These are phyloP conservation scores for Ashinkailepas kermadecensis DNA, from an alignment of 2,888 invertebrate genomes.

Conservation along the genomic window DNA sequence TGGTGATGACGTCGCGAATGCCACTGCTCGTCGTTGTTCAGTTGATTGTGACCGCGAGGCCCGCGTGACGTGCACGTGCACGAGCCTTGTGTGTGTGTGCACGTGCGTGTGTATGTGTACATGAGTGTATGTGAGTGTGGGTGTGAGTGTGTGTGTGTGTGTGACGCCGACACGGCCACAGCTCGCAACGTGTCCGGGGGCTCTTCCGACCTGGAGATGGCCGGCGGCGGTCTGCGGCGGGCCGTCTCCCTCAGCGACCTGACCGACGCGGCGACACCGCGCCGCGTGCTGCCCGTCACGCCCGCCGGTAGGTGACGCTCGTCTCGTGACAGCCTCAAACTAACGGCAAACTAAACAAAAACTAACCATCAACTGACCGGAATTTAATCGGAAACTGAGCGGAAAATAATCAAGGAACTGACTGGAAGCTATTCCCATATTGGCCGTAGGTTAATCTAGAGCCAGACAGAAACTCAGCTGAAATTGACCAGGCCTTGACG, in stretches of 20 bases:
- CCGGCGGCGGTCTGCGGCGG: constrained; percentile 56
- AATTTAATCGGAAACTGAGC: no score
- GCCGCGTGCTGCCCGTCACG: constrained; percentile 55
- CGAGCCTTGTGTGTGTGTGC: not conserved
- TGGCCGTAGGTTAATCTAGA: no score
- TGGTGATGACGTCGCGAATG: no score
- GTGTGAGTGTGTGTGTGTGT: no score
- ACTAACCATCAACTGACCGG: no score
- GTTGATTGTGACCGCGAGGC: not conserved
- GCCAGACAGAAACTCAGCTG: no score
- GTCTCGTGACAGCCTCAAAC: no score
- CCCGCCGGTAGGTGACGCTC: constrained; percentile 38
- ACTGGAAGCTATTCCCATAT: no score
- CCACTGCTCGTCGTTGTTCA: no score
- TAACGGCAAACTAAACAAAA: no score
- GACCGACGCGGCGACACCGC: constrained; percentile 46
- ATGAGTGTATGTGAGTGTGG: not conserved
- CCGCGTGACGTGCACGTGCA: not conserved
- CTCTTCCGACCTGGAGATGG: constrained; percentile 26
- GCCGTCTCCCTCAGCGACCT: constrained; percentile 74
- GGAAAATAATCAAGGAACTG: no score
- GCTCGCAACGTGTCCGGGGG: constrained; percentile 32
- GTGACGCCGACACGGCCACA: constrained; percentile 31
- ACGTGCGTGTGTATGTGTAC: not conserved
- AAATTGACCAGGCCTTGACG: no score